Base-by-base conservation (phyloP, 37 sponge, comb jelly and placozoan species). In the Cladorhizidae sp. region DNA sequence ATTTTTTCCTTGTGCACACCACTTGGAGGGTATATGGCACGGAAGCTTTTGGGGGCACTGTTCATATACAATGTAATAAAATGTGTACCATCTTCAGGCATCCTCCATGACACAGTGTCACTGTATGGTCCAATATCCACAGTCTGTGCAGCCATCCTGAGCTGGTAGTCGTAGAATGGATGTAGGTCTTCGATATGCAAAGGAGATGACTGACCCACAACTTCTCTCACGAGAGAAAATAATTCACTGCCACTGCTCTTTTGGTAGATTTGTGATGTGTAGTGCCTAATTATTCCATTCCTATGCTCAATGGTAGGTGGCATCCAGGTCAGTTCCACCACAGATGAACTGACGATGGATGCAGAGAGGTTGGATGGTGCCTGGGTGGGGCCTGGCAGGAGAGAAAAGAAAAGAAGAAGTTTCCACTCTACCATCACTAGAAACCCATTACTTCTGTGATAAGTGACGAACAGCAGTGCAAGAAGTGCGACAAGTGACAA, bases 201-300 rank as follows among this genome's bases (percentile, higher is more conserved):
- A 42, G 29, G n/a, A 43, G 72, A 36, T 25, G 29, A 32, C 25
- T 67, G 20, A 6, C 31, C 68, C 8, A 31, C 15, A 52, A 52
- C 15, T 52, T 52, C 68, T 6, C 36, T 26, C 3, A 32, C 32
- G 45, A 40, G 43, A 1, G 2, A 18, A 23, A 35, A 40, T 40
- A 26, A 3, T 14, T 20, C 23, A 11, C 49, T 49, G 2, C 36
- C 41, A 20, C 18, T 71, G 72, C 14, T 42, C 54, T 52, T 52
- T 32, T 67, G 35, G 12, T 39, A 5, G 9, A 40, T 28, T 2
- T 40, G 22, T 11, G 41, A 42, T 2, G 2, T 14, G 63, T 81
- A 81, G 42, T 57, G 42, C 11, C 73, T 23, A 25, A 81, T 61
- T 15, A 81, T 45, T n/a, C 82, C 82, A 62, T 81, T 81, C 49